Conservation (phyloP, 2,113 vertebrate genomes). For the Erpornis zantholeuca region DNA sequence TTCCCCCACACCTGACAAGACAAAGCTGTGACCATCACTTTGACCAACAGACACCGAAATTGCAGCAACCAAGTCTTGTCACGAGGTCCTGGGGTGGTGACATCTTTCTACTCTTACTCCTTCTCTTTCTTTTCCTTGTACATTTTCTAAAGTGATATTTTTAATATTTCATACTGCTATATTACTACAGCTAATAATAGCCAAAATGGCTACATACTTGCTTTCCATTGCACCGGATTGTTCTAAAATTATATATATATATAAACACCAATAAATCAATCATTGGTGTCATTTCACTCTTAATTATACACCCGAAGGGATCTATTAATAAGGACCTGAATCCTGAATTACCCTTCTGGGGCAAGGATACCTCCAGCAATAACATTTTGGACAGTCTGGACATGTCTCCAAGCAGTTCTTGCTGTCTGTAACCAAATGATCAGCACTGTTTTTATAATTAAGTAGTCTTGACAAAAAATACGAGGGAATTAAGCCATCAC, state of each 20-base stretch:
- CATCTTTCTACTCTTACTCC: neutral
- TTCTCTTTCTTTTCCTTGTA: neutral
- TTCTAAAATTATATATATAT: neutral
- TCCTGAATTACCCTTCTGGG: neutral
- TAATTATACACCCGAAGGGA: fast-evolving
- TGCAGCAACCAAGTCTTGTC: neutral
- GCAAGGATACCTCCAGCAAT: neutral
- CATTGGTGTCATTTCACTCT: neutral
- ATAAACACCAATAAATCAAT: neutral
- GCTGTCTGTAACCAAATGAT: neutral
- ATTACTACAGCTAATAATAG: neutral
- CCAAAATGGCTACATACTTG: neutral
- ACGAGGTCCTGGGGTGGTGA: fast-evolving
- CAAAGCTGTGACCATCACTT: neutral
- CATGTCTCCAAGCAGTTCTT: neutral
- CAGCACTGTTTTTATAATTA: neutral
- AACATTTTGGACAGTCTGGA: neutral
- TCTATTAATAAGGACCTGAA: neutral
- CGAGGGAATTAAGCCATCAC: neutral
- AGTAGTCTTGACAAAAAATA: neutral
- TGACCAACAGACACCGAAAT: neutral
- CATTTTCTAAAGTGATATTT: neutral
- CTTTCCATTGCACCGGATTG: neutral
- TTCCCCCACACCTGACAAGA: neutral
- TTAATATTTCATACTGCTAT: neutral